A percentile compares a stretch with the other conserved stretches of the same genome.
These are phyloP conservation scores for Pterobdella sp. DNA, from an alignment of 2,888 invertebrate species.

Conservation along the genomic window DNA sequence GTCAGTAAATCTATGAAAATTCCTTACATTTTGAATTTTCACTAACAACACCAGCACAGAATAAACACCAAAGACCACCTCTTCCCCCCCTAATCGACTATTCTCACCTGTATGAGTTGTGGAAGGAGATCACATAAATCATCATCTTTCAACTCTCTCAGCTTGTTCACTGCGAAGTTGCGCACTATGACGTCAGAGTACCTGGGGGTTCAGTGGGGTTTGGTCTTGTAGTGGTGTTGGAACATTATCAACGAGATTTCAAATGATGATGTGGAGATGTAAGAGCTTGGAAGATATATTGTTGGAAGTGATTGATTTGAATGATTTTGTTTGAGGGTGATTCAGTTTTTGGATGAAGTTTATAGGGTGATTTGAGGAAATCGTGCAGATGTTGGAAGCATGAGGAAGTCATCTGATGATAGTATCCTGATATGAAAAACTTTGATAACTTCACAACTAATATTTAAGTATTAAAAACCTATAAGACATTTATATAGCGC, in stretches of 20 bases:
- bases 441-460: no score
- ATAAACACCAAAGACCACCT: no score
- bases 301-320: no score
- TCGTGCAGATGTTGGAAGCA: no score
- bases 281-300: not conserved
- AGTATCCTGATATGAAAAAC: no score
- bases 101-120: conserved; percentile 68
- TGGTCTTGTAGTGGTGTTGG: conserved; percentile 4
- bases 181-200: conserved; percentile 86
- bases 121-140: conserved; percentile 84
- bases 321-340: not conserved
- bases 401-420: no score
- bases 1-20: not conserved
- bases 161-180: conserved; percentile 72
- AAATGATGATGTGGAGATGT: not conserved
- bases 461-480: no score
- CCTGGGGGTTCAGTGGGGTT: conserved; percentile 53
- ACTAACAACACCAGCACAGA: no score
- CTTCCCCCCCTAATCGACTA: no score
- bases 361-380: no score
- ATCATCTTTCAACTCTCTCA: conserved; percentile 71
- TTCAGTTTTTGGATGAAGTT: no score
- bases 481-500: not conserved
- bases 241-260: not conserved
- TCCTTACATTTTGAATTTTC: no score